Base-by-base conservation (phyloP, 2,113 vertebrate species). In the Myotis davidii region DNA sequence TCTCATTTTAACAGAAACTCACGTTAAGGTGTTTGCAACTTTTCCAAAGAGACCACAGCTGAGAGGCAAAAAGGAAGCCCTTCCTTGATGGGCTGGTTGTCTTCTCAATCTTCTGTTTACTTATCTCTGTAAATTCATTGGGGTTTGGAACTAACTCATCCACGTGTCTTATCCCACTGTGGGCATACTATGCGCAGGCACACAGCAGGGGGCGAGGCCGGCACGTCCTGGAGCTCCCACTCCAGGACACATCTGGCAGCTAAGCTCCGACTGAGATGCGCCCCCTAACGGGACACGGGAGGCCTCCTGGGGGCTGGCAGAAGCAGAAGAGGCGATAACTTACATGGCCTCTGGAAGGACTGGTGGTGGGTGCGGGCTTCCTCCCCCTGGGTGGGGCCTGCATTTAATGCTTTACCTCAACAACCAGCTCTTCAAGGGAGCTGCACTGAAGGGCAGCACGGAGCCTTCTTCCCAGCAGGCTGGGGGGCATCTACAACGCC, bases 161-260 rank as follows among this genome's bases (percentile, higher is more conserved):
- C 59, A 61, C 39, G 27, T 5, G 34, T 18, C 54, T 23, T 56
- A 23, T 45, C 45, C 73, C 69, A 7, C 23, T 54, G 73, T 50
- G 48, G 18, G 32, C 69, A 83, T 37, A 37, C 54, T 21, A 50
- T 3, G 42, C 39, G 74, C 27, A 65, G 69, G 86, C 1, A 1
- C 8, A 82, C 16, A 69, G 84, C 88, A 91, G 87, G 78, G 95
- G 73, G 76, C 52, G 5, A 79, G 88, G 82, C 34, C 70, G 37
- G 29, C 0, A 9, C 42, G 65, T 56, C 73, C 54, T 17, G 37
- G 29, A 74, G 59, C 34, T 61, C 45, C 59, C 59, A 23, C 9
- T 76, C 21, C 64, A 34, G 79, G 64, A 67, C 23, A 76, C 56
- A 50, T 9, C 52, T 27, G 54, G 54, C 29, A 73, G 70, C 67